phyloP scores from a whole-genome alignment of 2,888 invertebrate genomes.

The Epistrophe eligans region DNA sequence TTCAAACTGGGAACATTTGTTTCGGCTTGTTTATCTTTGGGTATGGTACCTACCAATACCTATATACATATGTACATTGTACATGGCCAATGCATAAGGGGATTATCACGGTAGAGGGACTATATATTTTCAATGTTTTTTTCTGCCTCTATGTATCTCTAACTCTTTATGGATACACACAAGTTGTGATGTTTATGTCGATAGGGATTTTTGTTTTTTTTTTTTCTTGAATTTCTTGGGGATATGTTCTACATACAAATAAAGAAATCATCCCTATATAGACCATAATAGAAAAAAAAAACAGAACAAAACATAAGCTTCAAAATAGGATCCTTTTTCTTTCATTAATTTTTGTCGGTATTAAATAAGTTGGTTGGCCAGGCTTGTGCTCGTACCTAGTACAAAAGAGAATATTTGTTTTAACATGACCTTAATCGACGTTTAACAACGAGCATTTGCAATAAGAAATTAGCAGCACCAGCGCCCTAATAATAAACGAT shows the following conservation, averaged over 20 bases:
- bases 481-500: neutral
- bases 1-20: conserved; percentile 39
- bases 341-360: conserved; percentile 33
- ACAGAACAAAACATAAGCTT: conserved; percentile 10
- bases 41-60: no score
- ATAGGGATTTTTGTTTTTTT: conserved; percentile 2
- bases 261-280: neutral
- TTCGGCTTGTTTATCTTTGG: conserved; percentile 38
- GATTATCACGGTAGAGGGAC: conserved; percentile 5
- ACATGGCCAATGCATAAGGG: conserved; percentile 34
- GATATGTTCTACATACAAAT: neutral
- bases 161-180: conserved; percentile 6
- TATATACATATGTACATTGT: no score
- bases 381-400: neutral
- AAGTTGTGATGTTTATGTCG: conserved; percentile 25
- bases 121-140: conserved; percentile 2
- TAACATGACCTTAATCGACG: conserved; percentile 30
- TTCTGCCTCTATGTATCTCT: neutral
- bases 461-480: conserved; percentile 27
- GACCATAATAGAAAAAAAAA: neutral
- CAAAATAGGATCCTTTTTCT: conserved; percentile 14
- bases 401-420: neutral
- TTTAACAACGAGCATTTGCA: conserved; percentile 23
- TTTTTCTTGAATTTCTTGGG: neutral
- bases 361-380: conserved; percentile 5